phyloP scores from a whole-genome alignment of 2,888 invertebrate species.

The Caenorhabditis becei region DNA sequence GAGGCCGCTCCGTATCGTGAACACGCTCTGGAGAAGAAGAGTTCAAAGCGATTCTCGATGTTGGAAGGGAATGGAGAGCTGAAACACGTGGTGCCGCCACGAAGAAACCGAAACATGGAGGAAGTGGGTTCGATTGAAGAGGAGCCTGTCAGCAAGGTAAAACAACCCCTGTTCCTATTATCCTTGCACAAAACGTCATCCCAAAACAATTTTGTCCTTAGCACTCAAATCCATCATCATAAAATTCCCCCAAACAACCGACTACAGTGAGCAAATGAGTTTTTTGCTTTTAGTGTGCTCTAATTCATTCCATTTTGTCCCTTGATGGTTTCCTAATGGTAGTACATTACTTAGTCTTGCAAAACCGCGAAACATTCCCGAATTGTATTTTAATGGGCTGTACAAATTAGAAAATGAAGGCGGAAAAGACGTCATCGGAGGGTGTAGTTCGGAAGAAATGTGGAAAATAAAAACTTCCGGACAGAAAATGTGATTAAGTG shows the following conservation, averaged over 20 bases:
- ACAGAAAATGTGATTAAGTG: constrained; percentile 4
- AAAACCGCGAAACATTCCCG: neutral
- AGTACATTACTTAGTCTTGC: neutral
- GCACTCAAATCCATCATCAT: neutral
- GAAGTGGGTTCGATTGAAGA: constrained; percentile 43
- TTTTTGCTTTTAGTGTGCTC: neutral
- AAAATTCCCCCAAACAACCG: neutral
- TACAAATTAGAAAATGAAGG: constrained; percentile 4
- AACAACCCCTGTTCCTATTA: constrained; percentile 7
- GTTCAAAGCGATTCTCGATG: constrained; percentile 55
- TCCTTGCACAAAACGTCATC: neutral
- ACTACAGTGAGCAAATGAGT: constrained; percentile 1
- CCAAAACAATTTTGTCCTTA: neutral
- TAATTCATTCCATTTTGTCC: neutral
- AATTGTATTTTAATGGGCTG: neutral
- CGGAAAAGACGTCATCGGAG: neutral
- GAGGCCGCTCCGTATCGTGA: constrained; percentile 54
- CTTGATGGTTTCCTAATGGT: neutral
- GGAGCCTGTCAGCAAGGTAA: constrained; percentile 54
- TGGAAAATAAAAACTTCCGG: neutral
- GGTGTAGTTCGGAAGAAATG: neutral
- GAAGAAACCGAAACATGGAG: constrained; percentile 37
- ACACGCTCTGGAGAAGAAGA: constrained; percentile 44
- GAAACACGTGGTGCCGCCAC: constrained; percentile 51
- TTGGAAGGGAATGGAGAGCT: constrained; percentile 45